phyloP scores from a whole-genome alignment of 2,797 vertebrate species.

The Smutsia temminckii region DNA sequence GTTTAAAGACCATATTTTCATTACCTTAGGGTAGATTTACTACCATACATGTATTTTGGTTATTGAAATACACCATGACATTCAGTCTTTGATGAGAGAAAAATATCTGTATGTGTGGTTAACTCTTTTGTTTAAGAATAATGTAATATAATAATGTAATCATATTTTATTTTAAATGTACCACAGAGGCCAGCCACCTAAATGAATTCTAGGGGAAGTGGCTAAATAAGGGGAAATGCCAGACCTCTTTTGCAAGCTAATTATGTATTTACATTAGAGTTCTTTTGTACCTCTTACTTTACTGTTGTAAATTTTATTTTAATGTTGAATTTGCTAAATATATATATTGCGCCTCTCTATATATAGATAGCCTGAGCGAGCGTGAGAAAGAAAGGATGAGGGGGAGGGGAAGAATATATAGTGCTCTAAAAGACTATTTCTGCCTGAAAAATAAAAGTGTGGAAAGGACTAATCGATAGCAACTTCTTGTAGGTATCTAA shows the following conservation, averaged over 20 bases:
- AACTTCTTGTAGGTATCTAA: background rate
- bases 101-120: background rate
- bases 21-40: background rate
- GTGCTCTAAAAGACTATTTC: slow-evolving; percentile 25
- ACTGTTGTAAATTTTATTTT: background rate
- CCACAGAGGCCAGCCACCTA: background rate
- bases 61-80: background rate
- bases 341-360: background rate
- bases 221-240: background rate
- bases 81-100: background rate
- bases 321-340: slow-evolving; percentile 10
- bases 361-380: too few relatives aligned
- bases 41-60: background rate
- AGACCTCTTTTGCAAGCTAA: background rate
- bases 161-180: slow-evolving; percentile 16
- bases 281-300: background rate
- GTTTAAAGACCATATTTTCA: background rate
- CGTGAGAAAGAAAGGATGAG: background rate
- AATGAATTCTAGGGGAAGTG: background rate
- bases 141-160: background rate
- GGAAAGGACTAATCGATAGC: background rate
- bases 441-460: slow-evolving; percentile 14
- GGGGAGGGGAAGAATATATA: background rate
- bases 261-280: background rate
- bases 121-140: background rate